Percentiles rank a stretch among this genome's conserved stretches.
phyloP scores from a whole-genome alignment of 2,113 vertebrate genomes.

The Pangasianodon gigas region DNA sequence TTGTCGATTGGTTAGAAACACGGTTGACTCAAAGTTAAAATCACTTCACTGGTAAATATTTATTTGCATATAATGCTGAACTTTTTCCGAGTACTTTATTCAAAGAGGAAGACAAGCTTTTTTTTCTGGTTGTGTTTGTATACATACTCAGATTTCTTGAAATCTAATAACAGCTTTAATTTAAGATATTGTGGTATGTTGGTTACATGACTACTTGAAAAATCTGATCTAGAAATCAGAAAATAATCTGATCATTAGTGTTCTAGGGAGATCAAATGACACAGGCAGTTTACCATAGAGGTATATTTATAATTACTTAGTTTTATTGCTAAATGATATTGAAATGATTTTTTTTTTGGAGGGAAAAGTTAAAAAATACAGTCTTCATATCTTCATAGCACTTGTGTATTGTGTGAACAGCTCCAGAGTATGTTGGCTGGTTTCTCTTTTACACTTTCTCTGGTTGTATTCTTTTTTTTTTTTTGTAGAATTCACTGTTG shows the following conservation, averaged over 20 bases:
- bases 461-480: background rate
- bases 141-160: conserved; percentile 3
- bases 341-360: background rate
- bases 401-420: background rate
- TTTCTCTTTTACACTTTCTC: conserved; percentile 20
- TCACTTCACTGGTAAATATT: background rate
- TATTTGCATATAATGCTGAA: conserved; percentile 1
- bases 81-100: background rate
- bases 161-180: conserved; percentile 17
- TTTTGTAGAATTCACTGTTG: background rate
- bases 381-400: background rate
- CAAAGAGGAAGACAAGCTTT: background rate
- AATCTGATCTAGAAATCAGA: background rate
- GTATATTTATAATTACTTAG: background rate
- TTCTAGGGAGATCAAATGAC: background rate
- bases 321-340: background rate
- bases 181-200: background rate
- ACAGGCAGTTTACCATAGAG: background rate
- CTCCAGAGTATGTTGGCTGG: conserved; percentile 21
- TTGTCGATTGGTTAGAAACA: conserved; percentile 28
- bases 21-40: background rate
- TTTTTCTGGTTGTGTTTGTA: background rate
- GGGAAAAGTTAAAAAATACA: background rate
- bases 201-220: background rate
- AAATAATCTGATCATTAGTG: background rate